A percentile compares a stretch with the other conserved stretches of the same genome.
Conservation (phyloP, 2,888 invertebrate species). For the Agriopis aurantiaria region DNA sequence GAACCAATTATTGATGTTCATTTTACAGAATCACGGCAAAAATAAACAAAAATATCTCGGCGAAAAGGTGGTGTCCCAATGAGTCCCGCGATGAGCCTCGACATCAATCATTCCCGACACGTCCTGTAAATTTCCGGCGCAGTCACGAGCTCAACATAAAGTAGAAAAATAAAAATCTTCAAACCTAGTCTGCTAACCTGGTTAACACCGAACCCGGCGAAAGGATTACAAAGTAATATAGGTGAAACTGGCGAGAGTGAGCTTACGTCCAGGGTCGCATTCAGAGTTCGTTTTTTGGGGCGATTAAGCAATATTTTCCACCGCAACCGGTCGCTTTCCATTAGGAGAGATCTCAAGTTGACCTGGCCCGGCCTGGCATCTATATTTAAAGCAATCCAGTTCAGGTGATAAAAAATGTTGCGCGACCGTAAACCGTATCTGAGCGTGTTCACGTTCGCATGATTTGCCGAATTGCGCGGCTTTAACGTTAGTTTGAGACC, state of each 20-base stretch:
- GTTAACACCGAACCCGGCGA: conserved; percentile 37
- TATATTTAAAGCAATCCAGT: too few species aligned
- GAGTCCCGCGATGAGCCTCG: conserved; percentile 8
- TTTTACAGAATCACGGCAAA: neutral
- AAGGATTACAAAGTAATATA: conserved; percentile 50
- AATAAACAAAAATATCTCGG: neutral
- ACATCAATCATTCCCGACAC: conserved; percentile 31
- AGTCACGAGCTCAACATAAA: conserved; percentile 26
- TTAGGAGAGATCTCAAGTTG: neutral
- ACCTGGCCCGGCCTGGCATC: too few species aligned
- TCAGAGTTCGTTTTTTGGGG: neutral
- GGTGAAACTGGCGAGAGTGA: conserved; percentile 34
- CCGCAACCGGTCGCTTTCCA: neutral
- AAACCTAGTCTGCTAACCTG: conserved; percentile 30
- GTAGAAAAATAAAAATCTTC: conserved; percentile 29
- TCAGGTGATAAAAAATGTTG: too few species aligned
- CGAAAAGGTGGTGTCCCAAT: conserved; percentile 4
- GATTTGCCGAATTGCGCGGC: too few species aligned
- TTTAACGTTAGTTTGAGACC: too few species aligned
- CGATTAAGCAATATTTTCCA: neutral
- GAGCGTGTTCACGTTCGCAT: too few species aligned
- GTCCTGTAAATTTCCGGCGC: conserved; percentile 26
- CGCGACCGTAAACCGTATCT: too few species aligned
- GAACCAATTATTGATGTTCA: neutral
- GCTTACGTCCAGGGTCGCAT: conserved; percentile 27